Conservation (phyloP, 2,797 vertebrate genomes). For the Ctenopoma multispine region DNA sequence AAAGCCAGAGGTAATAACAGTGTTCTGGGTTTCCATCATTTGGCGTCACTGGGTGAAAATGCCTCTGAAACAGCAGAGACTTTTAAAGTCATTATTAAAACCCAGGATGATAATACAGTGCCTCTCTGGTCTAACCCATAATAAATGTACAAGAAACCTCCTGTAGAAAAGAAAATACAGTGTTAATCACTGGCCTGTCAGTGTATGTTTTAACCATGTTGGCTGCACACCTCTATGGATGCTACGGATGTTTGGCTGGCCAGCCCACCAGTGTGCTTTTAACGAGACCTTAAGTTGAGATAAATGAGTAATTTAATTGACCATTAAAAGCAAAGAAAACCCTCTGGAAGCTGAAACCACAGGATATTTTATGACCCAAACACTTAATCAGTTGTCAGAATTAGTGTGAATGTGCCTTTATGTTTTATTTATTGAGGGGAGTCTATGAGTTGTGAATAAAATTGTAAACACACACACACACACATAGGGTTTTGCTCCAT, state of each 20-base stretch:
- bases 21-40: neutral
- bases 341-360: neutral
- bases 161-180: slow-evolving; percentile 5
- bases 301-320: neutral
- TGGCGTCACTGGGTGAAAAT: neutral
- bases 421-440: neutral
- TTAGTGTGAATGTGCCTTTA: neutral
- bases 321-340: neutral
- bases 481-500: slow-evolving; percentile 13
- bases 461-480: neutral
- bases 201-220: neutral
- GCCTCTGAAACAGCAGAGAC: slow-evolving; percentile 12
- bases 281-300: neutral
- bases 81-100: slow-evolving; percentile 34
- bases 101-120: slow-evolving; percentile 21
- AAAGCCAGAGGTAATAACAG: slow-evolving; percentile 91
- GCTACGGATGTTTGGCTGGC: neutral
- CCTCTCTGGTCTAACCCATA: slow-evolving; percentile 28
- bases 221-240: neutral
- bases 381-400: neutral
- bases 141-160: neutral
- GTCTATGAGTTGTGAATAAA: neutral
- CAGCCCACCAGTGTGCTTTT: too few species aligned
- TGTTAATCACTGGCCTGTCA: slow-evolving; percentile 1
- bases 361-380: too few species aligned